These are phyloP conservation scores for Loriculus beryllinus DNA, from an alignment of 2,797 vertebrate genomes.

Conservation along the genomic window DNA sequence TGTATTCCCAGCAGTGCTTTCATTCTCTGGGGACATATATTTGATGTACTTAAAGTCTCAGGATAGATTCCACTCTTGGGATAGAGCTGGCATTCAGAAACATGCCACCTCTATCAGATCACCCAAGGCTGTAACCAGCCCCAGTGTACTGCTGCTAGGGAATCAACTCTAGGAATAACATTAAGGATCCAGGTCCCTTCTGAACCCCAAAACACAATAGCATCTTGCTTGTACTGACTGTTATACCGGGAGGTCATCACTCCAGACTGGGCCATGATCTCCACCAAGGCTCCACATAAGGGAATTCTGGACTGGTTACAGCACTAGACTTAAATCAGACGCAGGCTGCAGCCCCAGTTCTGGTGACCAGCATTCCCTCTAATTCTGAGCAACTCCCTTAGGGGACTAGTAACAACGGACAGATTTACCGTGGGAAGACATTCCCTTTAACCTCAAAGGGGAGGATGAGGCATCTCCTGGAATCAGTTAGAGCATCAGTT, in stretches of 20 bases:
- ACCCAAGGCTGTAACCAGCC: not conserved
- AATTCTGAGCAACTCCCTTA: not conserved
- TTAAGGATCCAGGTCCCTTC: not conserved
- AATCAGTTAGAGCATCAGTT: not conserved
- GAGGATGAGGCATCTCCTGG: not conserved
- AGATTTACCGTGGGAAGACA: not conserved
- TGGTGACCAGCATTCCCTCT: not conserved
- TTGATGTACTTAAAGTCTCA: not conserved
- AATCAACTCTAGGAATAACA: not conserved
- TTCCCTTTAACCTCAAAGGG: not conserved
- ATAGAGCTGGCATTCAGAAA: not conserved
- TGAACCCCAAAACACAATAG: not conserved
- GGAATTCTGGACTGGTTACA: not conserved
- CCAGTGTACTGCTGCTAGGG: not conserved
- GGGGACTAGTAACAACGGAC: not conserved
- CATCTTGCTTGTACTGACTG: not conserved
- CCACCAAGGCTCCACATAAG: not conserved
- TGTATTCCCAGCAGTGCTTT: not conserved
- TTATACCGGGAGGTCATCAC: not conserved
- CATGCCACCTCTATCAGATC: fast-evolving
- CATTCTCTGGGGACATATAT: not conserved
- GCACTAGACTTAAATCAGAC: not conserved
- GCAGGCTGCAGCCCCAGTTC: not conserved
- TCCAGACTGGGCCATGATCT: not conserved
- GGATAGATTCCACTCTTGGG: not conserved